Evolutionary conservation across 2,888 invertebrate genomes (phyloP), one percentile per base, ranked within the genome.

Genomic region (Eupithecia subumbrata): DNA sequence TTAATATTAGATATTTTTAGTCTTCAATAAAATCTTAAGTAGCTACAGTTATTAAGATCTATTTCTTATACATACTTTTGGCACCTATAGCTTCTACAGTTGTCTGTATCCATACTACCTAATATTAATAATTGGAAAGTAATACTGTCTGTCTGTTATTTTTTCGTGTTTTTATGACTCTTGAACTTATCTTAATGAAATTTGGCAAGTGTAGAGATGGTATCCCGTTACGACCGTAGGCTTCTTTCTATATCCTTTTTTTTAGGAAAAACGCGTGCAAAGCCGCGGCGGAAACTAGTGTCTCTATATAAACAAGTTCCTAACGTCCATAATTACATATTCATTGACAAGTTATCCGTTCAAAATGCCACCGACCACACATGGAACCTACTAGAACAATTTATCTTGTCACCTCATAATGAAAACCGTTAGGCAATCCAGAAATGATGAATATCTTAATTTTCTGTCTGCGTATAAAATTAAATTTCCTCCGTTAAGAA

Each of bases 311-410:
- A 60, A 64, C 34, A 34, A 12, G 34, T 64, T 18, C 34, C 16
- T 34, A 64, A 34, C 34, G 18, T 34, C 60, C 25, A 60, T 45
- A 69, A 69, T 69, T 48, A 69, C 45, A 69, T 45, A 48, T 69
- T 48, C 48, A 69, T 69, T 69, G 69, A 52, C 69, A 52, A 34
- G 14, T 30, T 64, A 64, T 64, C 60, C 14, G 34, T 64, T 64
- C 64, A 64, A 34, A 52, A 52, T 69, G 69, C 52, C 22, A 45
- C 34, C 69, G 69, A 69, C 69, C 69, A 52, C 69, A 48, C 69
- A 45, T 69, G 43, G 43, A 69, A 52, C 12, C 52, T 4, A 22
- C 37, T 60, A 56, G n/a, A 60, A 22, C 18, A 70, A 70, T 60
- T 70, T 56, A 70, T 37, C 69, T 34, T 64, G 64, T 64, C 64